phyloP scores from a whole-genome alignment of 2,888 invertebrate genomes.

The Buathra laborator region DNA sequence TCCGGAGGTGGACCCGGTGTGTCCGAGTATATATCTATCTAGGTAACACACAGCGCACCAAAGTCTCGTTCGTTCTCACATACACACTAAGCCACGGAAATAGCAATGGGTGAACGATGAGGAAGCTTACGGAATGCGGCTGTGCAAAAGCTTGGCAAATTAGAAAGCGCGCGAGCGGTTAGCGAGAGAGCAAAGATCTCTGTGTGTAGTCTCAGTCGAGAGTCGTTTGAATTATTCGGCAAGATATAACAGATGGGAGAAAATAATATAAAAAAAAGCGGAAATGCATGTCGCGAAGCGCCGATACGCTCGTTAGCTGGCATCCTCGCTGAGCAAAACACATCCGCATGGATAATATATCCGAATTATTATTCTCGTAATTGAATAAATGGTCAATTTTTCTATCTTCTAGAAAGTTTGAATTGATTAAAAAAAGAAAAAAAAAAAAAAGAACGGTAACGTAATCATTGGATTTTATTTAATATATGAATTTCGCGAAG shows the following conservation, averaged over 20 bases:
- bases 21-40: constrained; percentile 51
- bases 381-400: neutral
- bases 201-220: neutral
- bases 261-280: constrained; percentile 32
- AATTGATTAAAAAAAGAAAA: neutral
- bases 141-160: constrained; percentile 67
- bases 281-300: constrained; percentile 42
- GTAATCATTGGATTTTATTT: neutral
- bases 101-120: constrained; percentile 63
- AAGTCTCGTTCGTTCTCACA: constrained; percentile 29
- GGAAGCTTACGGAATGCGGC: constrained; percentile 68
- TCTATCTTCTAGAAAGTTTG: neutral
- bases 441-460: neutral
- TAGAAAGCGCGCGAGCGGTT: constrained; percentile 56
- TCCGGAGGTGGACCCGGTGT: constrained; percentile 28
- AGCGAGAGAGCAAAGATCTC: constrained; percentile 28
- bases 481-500: neutral
- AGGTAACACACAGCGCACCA: constrained; percentile 53
- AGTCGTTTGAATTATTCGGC: constrained; percentile 42
- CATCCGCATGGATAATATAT: constrained; percentile 12
- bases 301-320: constrained; percentile 69
- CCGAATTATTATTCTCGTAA: neutral
- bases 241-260: constrained; percentile 28
- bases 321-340: constrained; percentile 44
- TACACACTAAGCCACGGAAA: constrained; percentile 56